Percentiles rank a stretch among this genome's conserved stretches.
Conservation (phyloP, 2,113 vertebrate species). For the Oryzias celebensis region DNA sequence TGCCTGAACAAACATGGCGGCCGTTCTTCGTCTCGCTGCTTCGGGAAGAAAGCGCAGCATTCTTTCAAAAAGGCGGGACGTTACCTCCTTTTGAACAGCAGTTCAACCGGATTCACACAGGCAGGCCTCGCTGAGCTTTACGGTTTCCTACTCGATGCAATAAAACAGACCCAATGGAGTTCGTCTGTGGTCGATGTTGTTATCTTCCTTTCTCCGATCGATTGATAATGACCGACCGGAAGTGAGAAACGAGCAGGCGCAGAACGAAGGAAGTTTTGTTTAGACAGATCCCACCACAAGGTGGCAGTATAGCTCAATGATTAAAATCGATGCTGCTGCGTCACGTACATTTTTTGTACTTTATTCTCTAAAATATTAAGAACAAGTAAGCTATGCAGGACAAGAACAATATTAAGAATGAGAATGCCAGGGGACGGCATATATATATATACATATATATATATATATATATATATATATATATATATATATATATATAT, state of each 20-base stretch:
- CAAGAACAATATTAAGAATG: too few relatives aligned
- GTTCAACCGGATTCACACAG: background rate
- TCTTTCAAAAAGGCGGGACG: background rate
- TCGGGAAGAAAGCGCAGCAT: too few relatives aligned
- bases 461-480: too few relatives aligned
- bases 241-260: constrained; percentile 54
- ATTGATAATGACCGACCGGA: constrained; percentile 78
- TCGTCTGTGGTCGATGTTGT: constrained; percentile 82
- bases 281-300: constrained; percentile 8
- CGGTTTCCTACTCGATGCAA: constrained; percentile 26
- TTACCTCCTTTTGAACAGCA: constrained; percentile 36
- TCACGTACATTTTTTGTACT: too few relatives aligned
- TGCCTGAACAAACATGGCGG: constrained; percentile 81
- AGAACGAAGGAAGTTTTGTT: background rate
- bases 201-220: constrained; percentile 84
- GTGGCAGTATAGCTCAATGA: constrained; percentile 17
- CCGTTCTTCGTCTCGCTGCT: background rate
- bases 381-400: too few relatives aligned
- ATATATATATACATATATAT: too few relatives aligned
- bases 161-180: constrained; percentile 74
- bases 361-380: too few relatives aligned
- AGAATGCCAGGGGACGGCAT: too few relatives aligned
- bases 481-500: too few relatives aligned
- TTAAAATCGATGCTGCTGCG: too few relatives aligned
- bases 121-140: background rate